Evolutionary conservation across 2,888 invertebrate species (phyloP), one percentile per base, ranked within the genome.

Genomic region (Lamellibrachia satsuma): DNA sequence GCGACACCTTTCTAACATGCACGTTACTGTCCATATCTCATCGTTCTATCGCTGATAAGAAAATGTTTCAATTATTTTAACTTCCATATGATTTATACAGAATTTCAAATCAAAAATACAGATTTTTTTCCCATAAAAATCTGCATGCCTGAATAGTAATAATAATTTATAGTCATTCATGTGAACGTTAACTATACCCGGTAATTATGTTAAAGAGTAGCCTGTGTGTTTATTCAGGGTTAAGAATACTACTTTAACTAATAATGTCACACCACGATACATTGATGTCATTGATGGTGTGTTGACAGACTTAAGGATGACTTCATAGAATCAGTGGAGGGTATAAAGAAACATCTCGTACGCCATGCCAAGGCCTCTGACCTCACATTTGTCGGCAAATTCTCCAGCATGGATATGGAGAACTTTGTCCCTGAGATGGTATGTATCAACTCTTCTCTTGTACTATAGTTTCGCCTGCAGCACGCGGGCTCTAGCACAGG

Each of bases 311-410:
- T 99, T 94, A 97, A 98, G 94, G 97, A 98, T 94, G 99, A 99
- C 96, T 99, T 98, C 96, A 96, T 98, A 95, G 97, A 97, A 92
- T 98, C 98, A 3, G 97, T 99, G 9, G 97, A 97, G 93, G 99
- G 99, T 6, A 98, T 99, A 0, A 97, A 98, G 94, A 98, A 98
- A 93, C 98, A 98, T 95, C 97, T 99, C 27, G 97, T 98, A 0
- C 97, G 97, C 95, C 97, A 97, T 90, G 98, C 98, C 0, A 97
- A 98, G 3, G 98, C 98, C 0, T 98, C 98, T 95, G 98, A 98
- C 94, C 97, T 98, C 93, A 96, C 98, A 2, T 99, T 99, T 96
- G 97, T 99, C 92, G 99, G 99, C 0, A 99, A 99, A 97, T 97
- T 99, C 52, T 91, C 91, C 51, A 92, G 92, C 90, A 92, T 93